A percentile compares a stretch with the other conserved stretches of the same genome.
These are phyloP conservation scores for Notothenia coriiceps DNA, from an alignment of 2,113 vertebrate species.

Conservation along the genomic window DNA sequence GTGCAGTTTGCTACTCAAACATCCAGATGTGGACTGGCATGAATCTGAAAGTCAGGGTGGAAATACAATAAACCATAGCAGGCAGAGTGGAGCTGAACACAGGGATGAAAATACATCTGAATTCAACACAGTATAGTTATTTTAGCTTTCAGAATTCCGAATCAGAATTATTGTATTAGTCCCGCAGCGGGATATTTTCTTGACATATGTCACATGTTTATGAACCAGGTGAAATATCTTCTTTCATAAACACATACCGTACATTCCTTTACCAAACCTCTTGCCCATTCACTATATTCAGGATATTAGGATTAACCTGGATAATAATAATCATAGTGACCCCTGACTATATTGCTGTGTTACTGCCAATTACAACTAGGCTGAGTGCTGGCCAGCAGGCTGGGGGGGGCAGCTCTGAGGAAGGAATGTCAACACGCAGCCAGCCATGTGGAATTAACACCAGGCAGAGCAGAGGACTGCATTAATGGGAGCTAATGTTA, in stretches of 20 bases:
- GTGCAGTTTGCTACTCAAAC: conserved; percentile 25
- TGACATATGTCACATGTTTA: neutral
- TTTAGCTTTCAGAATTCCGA: neutral
- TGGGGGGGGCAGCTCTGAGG: conserved; percentile 28
- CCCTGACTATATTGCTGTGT: conserved; percentile 28
- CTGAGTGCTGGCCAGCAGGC: conserved; percentile 35
- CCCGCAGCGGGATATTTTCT: neutral
- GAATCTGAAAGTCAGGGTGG: conserved; percentile 6
- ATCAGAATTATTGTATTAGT: too few species aligned
- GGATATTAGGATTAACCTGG: conserved; percentile 24
- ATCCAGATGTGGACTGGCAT: conserved; percentile 43
- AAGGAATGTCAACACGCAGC: conserved; percentile 20
- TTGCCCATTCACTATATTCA: conserved; percentile 14
- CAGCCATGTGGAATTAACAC: conserved; percentile 58
- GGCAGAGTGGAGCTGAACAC: conserved; percentile 7
- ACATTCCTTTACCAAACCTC: neutral
- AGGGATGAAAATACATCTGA: conserved; percentile 18
- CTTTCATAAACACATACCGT: neutral
- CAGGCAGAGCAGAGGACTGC: neutral
- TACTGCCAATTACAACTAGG: conserved; percentile 39
- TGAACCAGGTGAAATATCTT: conserved; percentile 7
- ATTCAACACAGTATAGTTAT: neutral
- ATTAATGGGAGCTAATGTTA: conserved; percentile 38
- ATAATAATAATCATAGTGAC: conserved; percentile 19
- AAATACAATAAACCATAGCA: conserved; percentile 36